Conservation (phyloP, 1,140 invertebrate species). For the Solenopsis fugax region DNA sequence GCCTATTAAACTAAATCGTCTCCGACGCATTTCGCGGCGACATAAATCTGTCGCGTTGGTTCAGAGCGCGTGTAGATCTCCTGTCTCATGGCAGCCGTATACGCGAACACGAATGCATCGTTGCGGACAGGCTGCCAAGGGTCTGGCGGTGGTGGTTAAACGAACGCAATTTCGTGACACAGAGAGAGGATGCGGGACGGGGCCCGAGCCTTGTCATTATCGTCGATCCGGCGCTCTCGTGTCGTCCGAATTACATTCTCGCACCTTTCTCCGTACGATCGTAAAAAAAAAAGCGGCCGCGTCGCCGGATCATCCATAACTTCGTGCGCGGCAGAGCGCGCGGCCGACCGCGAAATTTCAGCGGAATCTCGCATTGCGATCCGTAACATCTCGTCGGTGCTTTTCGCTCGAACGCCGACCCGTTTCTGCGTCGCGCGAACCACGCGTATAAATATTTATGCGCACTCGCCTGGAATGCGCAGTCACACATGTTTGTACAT, state of each 20-base stretch:
- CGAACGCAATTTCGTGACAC: conserved; percentile 41
- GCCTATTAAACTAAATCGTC: conserved; percentile 17
- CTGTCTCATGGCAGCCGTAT: neutral
- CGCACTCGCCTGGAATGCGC: conserved; percentile 21
- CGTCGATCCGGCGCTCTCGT: conserved; percentile 18
- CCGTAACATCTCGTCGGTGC: conserved; percentile 10
- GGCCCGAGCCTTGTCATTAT: conserved; percentile 41
- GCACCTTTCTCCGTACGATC: conserved; percentile 26
- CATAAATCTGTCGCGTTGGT: conserved; percentile 45
- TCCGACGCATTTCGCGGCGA: neutral
- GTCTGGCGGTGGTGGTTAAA: conserved; percentile 33
- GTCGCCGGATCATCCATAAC: neutral
- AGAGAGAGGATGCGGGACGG: neutral
- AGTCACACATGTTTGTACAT: conserved; percentile 19
- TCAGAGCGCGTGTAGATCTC: conserved; percentile 1
- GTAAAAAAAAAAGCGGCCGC: neutral
- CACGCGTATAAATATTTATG: conserved; percentile 56
- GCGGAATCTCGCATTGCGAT: conserved; percentile 36
- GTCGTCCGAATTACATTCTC: conserved; percentile 1
- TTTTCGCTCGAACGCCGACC: neutral
- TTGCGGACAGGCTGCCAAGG: conserved; percentile 59
- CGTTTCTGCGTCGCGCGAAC: conserved; percentile 27
- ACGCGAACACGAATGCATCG: neutral
- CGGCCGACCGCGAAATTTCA: conserved; percentile 36
- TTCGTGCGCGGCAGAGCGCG: neutral